Percentiles rank a stretch among this genome's conserved stretches.
These are phyloP conservation scores for Trachelus iudaicus DNA, from an alignment of 2,888 invertebrate species.

Conservation along the genomic window DNA sequence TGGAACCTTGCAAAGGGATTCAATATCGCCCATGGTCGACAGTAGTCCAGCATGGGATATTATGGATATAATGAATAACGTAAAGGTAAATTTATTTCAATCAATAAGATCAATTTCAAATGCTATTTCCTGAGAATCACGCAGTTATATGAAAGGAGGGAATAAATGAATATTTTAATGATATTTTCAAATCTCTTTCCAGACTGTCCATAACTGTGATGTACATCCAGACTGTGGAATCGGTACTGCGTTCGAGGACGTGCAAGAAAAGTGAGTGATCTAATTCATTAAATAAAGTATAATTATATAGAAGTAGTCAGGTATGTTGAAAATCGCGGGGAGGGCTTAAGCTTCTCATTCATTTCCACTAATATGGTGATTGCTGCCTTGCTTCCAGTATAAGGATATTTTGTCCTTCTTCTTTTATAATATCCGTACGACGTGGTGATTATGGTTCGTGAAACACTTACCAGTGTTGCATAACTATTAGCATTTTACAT, in stretches of 20 bases:
- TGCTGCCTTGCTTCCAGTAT: conserved; percentile 33
- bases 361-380: conserved; percentile 45
- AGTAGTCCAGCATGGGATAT: conserved; percentile 75
- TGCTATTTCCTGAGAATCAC: not conserved
- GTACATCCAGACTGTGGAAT: conserved; percentile 70
- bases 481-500: not conserved
- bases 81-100: conserved; percentile 64
- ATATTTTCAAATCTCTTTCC: not conserved
- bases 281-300: conserved; percentile 10
- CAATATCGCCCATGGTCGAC: conserved; percentile 56
- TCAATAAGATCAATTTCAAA: not conserved
- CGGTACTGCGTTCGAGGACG: conserved; percentile 68
- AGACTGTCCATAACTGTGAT: conserved; percentile 68
- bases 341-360: conserved; percentile 38
- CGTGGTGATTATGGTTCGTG: not conserved
- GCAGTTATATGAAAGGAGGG: not conserved
- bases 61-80: conserved; percentile 79
- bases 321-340: conserved; percentile 22
- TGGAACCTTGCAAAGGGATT: conserved; percentile 58
- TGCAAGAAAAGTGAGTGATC: conserved; percentile 61
- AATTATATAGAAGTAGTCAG: conserved; percentile 11
- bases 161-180: not conserved
- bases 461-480: not conserved
- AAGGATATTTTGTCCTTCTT: not conserved
- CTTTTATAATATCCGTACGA: not conserved